phyloP scores from a whole-genome alignment of 2,888 invertebrate species.

The Lissocephala sabroskyi region DNA sequence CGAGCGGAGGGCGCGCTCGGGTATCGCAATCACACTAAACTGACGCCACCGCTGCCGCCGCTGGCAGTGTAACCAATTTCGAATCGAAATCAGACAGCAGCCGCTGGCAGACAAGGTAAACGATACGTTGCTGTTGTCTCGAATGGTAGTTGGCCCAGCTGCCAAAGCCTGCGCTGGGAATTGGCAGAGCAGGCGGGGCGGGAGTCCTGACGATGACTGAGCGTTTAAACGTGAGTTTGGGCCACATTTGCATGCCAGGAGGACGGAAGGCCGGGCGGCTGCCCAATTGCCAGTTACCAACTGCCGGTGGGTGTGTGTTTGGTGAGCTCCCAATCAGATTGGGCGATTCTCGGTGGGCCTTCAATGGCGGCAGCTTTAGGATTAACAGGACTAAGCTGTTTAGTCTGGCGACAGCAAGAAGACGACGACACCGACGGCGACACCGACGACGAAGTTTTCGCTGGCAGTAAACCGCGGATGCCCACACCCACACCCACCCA shows the following conservation, averaged over 20 bases:
- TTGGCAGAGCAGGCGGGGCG: too few species aligned
- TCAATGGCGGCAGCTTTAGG: background rate
- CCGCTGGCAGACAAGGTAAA: slow-evolving; percentile 15
- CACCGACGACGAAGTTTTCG: too few species aligned
- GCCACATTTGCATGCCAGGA: slow-evolving; percentile 1
- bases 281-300: background rate
- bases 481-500: too few species aligned
- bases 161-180: background rate
- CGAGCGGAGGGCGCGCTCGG: background rate
- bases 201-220: too few species aligned
- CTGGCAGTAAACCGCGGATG: too few species aligned
- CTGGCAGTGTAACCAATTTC: slow-evolving; percentile 19
- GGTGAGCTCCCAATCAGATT: slow-evolving; percentile 2
- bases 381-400: slow-evolving; percentile 3
- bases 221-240: slow-evolving; percentile 2
- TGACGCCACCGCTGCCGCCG: slow-evolving; percentile 2
- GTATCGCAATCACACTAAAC: background rate
- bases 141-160: background rate
- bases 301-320: background rate
- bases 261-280: background rate
- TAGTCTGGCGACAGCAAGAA: background rate
- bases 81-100: slow-evolving; percentile 28
- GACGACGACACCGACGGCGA: background rate
- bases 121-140: slow-evolving; percentile 11
- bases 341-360: background rate